Evolutionary conservation across 2,888 invertebrate species (phyloP).

Genomic region (Eupelmus urozonus): DNA sequence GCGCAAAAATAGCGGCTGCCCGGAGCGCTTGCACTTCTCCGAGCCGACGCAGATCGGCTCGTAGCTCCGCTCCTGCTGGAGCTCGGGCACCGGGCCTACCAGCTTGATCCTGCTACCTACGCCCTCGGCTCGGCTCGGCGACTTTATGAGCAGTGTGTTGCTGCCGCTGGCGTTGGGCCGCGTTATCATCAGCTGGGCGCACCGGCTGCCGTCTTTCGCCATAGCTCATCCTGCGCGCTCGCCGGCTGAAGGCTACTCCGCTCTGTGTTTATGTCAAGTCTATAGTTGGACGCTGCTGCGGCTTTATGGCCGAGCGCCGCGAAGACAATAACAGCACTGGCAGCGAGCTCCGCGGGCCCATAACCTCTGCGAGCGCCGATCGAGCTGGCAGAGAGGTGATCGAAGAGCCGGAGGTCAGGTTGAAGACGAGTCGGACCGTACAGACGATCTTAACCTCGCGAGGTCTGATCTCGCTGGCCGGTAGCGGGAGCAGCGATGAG

Average conservation of each 20-base stretch:
- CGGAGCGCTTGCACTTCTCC: background rate
- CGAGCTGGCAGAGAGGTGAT: no score
- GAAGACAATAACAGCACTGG: no score
- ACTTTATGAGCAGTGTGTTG: no score
- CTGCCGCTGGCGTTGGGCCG: background rate
- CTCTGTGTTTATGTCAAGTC: background rate
- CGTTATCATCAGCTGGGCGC: no score
- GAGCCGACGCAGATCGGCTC: background rate
- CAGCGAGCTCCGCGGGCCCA: background rate
- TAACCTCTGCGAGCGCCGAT: no score
- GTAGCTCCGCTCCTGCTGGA: background rate
- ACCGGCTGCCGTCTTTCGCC: no score
- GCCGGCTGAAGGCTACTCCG: no score
- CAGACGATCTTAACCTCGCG: conserved; percentile 53
- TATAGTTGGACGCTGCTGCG: no score
- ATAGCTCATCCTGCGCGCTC: no score
- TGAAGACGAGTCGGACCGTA: conserved; percentile 15
- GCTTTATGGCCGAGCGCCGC: no score
- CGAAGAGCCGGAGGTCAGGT: background rate
- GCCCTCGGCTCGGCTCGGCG: background rate
- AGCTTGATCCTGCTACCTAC: no score
- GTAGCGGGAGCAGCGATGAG: background rate
- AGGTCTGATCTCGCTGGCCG: conserved; percentile 8
- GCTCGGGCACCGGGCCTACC: background rate
- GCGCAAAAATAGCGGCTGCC: background rate